A percentile compares a stretch with the other conserved stretches of the same genome.
Evolutionary conservation across 2,113 vertebrate genomes (phyloP).

Genomic region (Uria aalge): DNA sequence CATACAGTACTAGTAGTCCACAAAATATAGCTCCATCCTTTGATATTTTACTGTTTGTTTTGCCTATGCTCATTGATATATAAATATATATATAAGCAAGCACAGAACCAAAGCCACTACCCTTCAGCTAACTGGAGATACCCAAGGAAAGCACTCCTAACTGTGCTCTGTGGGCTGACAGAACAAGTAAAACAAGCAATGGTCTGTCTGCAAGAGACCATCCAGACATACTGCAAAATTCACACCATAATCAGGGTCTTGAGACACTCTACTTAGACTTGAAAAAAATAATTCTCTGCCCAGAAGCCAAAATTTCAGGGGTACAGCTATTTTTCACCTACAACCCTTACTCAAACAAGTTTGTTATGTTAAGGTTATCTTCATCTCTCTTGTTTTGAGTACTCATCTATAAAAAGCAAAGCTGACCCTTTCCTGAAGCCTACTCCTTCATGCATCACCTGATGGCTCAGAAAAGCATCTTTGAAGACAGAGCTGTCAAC

Average conservation of each 20-base stretch:
- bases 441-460: background rate
- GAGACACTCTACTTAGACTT: background rate
- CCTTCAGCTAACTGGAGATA: background rate
- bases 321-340: background rate
- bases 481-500: background rate
- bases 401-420: background rate
- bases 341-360: background rate
- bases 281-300: background rate
- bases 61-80: fast-evolving
- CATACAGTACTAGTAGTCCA: fast-evolving
- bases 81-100: background rate
- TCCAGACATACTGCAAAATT: background rate
- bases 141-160: background rate
- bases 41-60: background rate
- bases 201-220: background rate
- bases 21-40: too few relatives aligned
- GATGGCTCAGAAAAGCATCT: conserved; percentile 11
- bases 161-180: background rate
- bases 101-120: background rate
- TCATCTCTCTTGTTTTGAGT: background rate
- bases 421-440: background rate
- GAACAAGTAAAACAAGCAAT: background rate
- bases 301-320: background rate
- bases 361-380: background rate
- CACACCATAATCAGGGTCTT: background rate